Conservation (phyloP, 2,113 vertebrate genomes). For the Sisor rabdophorus region DNA sequence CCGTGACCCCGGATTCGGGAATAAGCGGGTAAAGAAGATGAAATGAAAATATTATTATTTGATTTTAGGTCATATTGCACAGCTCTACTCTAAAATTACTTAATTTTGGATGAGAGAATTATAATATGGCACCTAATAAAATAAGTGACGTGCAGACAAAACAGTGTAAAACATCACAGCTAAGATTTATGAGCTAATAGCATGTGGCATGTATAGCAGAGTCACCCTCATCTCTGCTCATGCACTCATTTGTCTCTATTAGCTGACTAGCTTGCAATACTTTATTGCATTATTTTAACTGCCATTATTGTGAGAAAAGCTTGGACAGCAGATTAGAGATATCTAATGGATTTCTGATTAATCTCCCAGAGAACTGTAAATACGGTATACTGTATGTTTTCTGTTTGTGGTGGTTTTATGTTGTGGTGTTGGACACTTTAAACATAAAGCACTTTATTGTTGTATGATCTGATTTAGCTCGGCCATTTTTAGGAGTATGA, state of each 20-base stretch:
- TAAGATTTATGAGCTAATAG: not conserved
- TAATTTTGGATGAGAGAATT: not conserved
- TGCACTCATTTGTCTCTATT: conserved; percentile 3
- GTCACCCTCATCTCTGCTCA: not conserved
- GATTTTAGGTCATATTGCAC: no score
- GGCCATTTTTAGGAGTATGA: not conserved
- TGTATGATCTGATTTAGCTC: not conserved
- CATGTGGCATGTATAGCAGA: not conserved
- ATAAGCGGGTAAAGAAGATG: no score
- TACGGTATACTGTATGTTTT: not conserved
- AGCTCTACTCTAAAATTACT: no score
- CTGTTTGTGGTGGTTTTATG: no score
- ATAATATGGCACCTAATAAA: not conserved
- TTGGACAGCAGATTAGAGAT: not conserved
- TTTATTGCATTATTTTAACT: not conserved
- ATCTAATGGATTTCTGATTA: not conserved
- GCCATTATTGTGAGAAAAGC: no score
- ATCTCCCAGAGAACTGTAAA: not conserved
- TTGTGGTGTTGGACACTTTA: not conserved
- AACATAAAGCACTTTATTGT: not conserved
- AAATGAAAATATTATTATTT: no score
- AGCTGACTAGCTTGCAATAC: not conserved
- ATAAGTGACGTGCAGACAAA: not conserved
- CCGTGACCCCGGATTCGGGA: no score
- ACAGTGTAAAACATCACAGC: not conserved